Percentiles rank a stretch among this genome's conserved stretches.
Conservation (phyloP, 1,140 invertebrate genomes). For the Dermatophagoides farinae region DNA sequence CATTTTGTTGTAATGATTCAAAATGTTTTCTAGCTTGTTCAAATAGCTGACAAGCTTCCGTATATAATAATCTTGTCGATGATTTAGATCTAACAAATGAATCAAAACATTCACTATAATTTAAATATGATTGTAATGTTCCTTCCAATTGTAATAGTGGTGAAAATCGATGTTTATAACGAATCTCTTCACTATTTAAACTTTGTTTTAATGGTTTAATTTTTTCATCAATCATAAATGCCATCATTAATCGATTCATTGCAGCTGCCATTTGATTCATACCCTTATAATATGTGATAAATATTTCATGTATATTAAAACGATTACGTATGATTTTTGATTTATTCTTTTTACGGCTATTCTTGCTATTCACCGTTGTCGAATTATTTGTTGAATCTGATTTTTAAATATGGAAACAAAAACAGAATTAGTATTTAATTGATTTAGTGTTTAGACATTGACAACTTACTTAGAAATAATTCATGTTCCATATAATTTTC, state of each 20-base stretch:
- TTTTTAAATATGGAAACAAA: background rate
- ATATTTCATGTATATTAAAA: conserved; percentile 51
- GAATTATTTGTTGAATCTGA: background rate
- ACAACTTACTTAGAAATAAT: conserved; percentile 25
- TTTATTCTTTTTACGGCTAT: conserved; percentile 28
- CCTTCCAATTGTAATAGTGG: conserved; percentile 61
- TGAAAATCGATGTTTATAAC: conserved; percentile 79
- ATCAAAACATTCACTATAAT: conserved; percentile 45
- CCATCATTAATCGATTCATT: conserved; percentile 56
- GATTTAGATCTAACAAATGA: conserved; percentile 46
- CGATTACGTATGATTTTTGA: conserved; percentile 31
- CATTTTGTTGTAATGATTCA: background rate
- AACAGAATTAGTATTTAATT: background rate
- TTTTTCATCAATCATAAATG: conserved; percentile 43
- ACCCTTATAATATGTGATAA: conserved; percentile 66
- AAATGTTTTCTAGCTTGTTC: background rate
- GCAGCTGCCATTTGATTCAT: conserved; percentile 82
- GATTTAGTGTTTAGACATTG: too few species aligned
- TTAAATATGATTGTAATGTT: conserved; percentile 65
- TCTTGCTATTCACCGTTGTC: conserved; percentile 24
- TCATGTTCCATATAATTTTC: conserved; percentile 58
- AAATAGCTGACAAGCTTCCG: background rate
- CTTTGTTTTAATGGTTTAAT: conserved; percentile 53
- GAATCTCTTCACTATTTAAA: conserved; percentile 78
- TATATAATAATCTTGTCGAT: conserved; percentile 38